phyloP scores from a whole-genome alignment of 2,113 vertebrate species.

The Diglossa brunneiventris region DNA sequence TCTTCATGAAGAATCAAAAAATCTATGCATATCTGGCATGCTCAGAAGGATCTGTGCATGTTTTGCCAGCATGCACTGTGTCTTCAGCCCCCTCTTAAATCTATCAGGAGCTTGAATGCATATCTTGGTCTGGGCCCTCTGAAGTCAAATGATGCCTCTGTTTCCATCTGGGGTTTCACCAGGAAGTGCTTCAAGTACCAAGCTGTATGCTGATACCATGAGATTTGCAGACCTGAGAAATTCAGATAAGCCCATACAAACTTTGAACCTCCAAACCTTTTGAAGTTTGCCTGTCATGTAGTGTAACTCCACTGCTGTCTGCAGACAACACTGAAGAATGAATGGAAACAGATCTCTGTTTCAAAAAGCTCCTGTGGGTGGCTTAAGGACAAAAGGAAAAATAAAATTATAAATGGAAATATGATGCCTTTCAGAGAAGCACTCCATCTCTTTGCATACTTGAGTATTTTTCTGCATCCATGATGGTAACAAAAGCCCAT shows the following conservation, averaged over 20 bases:
- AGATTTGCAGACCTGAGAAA: constrained; percentile 42
- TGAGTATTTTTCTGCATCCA: not conserved
- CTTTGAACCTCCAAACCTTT: constrained; percentile 39
- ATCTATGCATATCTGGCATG: not conserved
- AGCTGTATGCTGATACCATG: constrained; percentile 29
- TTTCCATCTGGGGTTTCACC: constrained; percentile 22
- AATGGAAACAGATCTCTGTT: constrained; percentile 44
- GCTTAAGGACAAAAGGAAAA: not conserved
- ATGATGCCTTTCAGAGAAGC: not conserved
- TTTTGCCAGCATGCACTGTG: not conserved
- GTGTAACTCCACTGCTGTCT: not conserved
- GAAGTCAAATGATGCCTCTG: constrained; percentile 5
- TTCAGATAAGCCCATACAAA: constrained; percentile 44
- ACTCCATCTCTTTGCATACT: not conserved
- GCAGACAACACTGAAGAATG: not conserved
- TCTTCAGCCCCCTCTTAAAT: not conserved
- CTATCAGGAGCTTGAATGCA: not conserved
- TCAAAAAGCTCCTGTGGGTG: not conserved
- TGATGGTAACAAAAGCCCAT: not conserved
- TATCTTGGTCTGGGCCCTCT: not conserved
- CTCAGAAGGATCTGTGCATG: not conserved
- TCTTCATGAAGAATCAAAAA: not conserved
- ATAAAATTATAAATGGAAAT: not conserved
- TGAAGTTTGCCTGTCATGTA: constrained; percentile 32
- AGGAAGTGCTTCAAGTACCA: constrained; percentile 40